Percentiles rank a stretch among this genome's conserved stretches.
Evolutionary conservation across 2,797 vertebrate genomes (phyloP).

Genomic region (Leuciscus waleckii): DNA sequence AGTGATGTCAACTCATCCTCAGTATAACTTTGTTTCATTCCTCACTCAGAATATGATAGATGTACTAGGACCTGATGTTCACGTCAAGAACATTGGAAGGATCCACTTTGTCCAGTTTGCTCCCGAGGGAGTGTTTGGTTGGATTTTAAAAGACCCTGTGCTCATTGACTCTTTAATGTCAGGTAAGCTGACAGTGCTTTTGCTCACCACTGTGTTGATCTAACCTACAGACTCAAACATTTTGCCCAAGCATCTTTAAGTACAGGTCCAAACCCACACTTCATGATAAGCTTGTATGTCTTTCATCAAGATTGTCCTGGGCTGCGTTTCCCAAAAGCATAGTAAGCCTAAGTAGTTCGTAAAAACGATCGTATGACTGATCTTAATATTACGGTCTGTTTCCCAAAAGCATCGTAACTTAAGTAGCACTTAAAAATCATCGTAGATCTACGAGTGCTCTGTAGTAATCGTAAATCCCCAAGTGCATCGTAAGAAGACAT

Average conservation of each 20-base stretch:
- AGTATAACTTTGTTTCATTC: neutral
- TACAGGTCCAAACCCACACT: neutral
- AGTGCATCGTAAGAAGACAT: too few species aligned
- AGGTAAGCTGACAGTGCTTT: conserved; percentile 70
- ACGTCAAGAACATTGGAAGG: conserved; percentile 74
- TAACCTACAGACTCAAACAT: neutral
- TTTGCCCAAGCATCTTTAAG: neutral
- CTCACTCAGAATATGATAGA: conserved; percentile 78
- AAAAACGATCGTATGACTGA: too few species aligned
- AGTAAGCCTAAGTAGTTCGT: too few species aligned
- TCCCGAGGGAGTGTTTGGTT: conserved; percentile 85
- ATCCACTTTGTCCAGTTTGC: conserved; percentile 86
- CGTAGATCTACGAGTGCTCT: too few species aligned
- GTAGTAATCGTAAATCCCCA: too few species aligned
- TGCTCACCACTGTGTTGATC: neutral
- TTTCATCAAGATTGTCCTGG: neutral
- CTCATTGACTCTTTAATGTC: conserved; percentile 79
- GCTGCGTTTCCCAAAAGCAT: too few species aligned
- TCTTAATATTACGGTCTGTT: too few species aligned
- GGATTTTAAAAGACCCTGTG: conserved; percentile 78
- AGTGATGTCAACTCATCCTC: neutral
- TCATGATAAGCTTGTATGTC: neutral
- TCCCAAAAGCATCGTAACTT: too few species aligned
- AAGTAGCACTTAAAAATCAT: too few species aligned
- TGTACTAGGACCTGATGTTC: conserved; percentile 86